A percentile compares a stretch with the other conserved stretches of the same genome.
Conservation (phyloP, 2,888 invertebrate species). For the Lacanobia oleracea region DNA sequence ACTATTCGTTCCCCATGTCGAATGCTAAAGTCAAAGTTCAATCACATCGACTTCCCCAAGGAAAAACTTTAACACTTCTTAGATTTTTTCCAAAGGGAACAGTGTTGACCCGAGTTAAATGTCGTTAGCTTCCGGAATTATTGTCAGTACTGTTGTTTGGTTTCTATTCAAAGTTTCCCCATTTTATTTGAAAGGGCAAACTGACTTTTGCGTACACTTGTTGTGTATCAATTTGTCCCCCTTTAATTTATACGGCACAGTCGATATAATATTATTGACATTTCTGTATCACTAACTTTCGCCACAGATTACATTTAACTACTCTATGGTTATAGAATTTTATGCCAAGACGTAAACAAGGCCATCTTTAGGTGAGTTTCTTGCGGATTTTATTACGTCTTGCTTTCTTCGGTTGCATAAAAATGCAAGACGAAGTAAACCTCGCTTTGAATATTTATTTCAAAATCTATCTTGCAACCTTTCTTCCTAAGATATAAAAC, state of each 20-base stretch:
- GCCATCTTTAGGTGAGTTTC: not conserved
- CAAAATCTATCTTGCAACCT: not conserved
- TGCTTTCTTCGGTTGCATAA: conserved; percentile 8
- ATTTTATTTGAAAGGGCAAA: conserved; percentile 7
- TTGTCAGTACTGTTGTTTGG: conserved; percentile 27
- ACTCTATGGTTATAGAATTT: not conserved
- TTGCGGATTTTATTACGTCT: conserved; percentile 14
- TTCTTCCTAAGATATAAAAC: not conserved
- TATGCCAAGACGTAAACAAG: conserved; percentile 13
- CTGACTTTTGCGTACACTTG: not conserved
- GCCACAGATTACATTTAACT: not conserved
- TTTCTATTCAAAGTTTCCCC: conserved; percentile 21
- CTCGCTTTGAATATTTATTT: conserved; percentile 5
- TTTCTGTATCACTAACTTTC: not conserved
- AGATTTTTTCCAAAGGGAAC: conserved; percentile 27
- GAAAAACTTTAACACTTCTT: conserved; percentile 33
- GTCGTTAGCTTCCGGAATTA: conserved; percentile 26
- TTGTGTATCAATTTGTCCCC: not conserved
- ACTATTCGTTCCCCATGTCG: not conserved
- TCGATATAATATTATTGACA: conserved; percentile 1
- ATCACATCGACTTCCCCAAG: conserved; percentile 19
- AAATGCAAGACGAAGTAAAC: conserved; percentile 8
- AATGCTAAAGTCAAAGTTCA: conserved; percentile 24
- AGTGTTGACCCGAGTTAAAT: conserved; percentile 27
- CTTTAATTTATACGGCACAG: conserved; percentile 7